These are phyloP conservation scores for Mythimna lalbum DNA, from an alignment of 2,888 invertebrate genomes.

Conservation along the genomic window DNA sequence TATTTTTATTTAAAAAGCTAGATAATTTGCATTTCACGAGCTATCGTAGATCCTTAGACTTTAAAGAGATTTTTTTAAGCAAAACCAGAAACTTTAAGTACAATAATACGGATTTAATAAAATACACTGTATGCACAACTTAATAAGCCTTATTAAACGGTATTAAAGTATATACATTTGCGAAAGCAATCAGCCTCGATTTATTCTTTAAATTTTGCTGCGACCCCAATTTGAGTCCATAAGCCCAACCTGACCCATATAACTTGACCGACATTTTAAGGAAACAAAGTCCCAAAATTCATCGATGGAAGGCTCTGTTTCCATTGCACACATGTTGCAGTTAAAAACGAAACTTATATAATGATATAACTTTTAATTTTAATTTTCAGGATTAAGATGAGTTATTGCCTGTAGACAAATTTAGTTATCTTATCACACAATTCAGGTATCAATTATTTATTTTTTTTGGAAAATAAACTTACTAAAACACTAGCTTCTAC, in stretches of 20 bases:
- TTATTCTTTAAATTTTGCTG: conserved; percentile 30
- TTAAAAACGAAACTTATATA: conserved; percentile 11
- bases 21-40: no score
- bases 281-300: conserved; percentile 22
- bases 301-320: conserved; percentile 20
- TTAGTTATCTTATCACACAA: no score
- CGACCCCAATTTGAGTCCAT: conserved; percentile 41
- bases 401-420: not conserved
- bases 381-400: not conserved
- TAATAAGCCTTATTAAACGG: conserved; percentile 5
- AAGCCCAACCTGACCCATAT: conserved; percentile 55
- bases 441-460: no score
- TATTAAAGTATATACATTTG: conserved; percentile 16
- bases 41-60: no score
- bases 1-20: no score
- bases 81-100: no score
- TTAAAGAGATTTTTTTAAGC: no score
- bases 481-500: no score
- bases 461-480: no score
- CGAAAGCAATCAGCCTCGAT: conserved; percentile 34
- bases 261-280: conserved; percentile 49
- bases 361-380: not conserved
- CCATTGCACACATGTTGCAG: conserved; percentile 12
- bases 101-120: not conserved
- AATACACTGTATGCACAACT: not conserved